Conservation (phyloP, 2,797 vertebrate species). For the Periparus ater region DNA sequence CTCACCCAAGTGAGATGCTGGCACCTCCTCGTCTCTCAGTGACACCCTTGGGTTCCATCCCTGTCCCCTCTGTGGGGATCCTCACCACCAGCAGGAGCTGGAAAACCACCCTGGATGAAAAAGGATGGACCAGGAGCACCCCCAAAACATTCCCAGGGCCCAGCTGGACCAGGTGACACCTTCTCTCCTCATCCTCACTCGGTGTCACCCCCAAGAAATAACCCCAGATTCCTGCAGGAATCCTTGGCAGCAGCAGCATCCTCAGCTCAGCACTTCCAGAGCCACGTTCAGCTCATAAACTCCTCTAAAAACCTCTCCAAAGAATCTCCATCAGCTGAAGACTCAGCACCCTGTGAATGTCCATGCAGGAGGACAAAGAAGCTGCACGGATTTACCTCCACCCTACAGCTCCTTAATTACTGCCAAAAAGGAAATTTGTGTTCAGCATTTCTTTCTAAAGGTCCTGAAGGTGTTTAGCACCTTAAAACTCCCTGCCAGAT, state of each 20-base stretch:
- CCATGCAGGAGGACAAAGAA: neutral
- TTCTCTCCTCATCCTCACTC: too few species aligned
- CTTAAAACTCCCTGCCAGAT: neutral
- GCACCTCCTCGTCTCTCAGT: neutral
- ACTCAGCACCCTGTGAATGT: neutral
- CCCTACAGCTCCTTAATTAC: neutral
- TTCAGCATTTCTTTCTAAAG: neutral
- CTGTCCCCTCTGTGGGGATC: neutral
- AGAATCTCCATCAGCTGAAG: neutral
- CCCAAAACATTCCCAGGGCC: neutral
- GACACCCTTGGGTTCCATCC: neutral
- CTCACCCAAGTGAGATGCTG: neutral
- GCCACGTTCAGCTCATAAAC: rapidly evolving
- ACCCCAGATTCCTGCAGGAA: too few species aligned
- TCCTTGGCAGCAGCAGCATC: neutral
- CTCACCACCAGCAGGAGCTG: neutral
- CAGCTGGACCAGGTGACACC: too few species aligned
- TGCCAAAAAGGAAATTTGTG: neutral
- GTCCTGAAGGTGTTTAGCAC: neutral
- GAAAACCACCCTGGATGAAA: neutral
- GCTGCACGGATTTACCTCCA: neutral
- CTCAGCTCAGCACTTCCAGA: neutral
- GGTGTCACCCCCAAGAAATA: too few species aligned
- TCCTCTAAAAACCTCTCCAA: neutral
- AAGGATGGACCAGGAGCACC: neutral